Evolutionary conservation across 1,140 invertebrate species (phyloP), one percentile per base, ranked within the genome.

Genomic region (Cyphomyrmex costatus): DNA sequence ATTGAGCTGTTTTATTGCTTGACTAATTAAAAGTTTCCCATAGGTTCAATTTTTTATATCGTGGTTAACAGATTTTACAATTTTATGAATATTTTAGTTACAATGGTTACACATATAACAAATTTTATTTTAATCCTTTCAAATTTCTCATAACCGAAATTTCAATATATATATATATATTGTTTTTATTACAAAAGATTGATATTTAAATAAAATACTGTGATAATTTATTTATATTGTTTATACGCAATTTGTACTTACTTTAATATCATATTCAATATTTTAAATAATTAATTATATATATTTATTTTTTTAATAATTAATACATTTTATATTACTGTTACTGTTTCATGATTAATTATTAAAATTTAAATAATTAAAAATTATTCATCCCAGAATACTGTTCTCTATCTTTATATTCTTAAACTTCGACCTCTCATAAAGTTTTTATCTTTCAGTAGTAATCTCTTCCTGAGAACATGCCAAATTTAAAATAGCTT

Each of bases 351-450:
- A 49, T 51, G 3, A 53, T 33, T 71, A 70, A 8, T 68, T 19
- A 51, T 30, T 51, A 70, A 30, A 51, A 27, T 12, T 66, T 27
- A 27, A 71, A 71, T 12, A 51, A 71, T 30, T 51, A 51, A 51
- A 71, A 36, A 30, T 63, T 63, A 27, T 70, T 71, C 16, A 49
- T 51, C 51, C 16, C 7, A 53, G 19, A 73, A 53, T 73, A n/a
- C 16, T 1, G 46, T 33, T 73, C 19, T n/a, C 2, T 30, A 53
- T 30, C 10, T 53, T 65, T 24, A 73, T 3, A 33, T 73, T 71
- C 8, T 10, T 56, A 6, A 4, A 53, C 16, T 33, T 33, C 0
- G 24, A 73, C 30, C 46, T 56, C 36, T 42, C 36, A 42, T 42
- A 42, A 42, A 36, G 30, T 36, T 70, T 19, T 70, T 30, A 65